Conservation (phyloP, 2,113 vertebrate genomes). For the Galemys pyrenaicus region DNA sequence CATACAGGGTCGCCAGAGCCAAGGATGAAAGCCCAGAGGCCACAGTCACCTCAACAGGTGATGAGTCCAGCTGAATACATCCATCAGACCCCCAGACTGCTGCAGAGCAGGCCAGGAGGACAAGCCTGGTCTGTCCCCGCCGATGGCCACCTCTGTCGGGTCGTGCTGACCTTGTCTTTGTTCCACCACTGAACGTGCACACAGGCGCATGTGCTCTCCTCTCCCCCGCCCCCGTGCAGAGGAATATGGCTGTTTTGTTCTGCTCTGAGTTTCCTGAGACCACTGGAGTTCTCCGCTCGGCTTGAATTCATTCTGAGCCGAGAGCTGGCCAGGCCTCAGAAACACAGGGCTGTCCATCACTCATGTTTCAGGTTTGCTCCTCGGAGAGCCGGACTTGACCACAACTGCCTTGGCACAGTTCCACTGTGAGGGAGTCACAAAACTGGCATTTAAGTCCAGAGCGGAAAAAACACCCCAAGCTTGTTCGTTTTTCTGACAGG, state of each 20-base stretch:
- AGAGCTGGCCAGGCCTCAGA: conserved; percentile 54
- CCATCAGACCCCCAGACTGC: not conserved
- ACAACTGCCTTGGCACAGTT: conserved; percentile 71
- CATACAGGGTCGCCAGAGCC: not conserved
- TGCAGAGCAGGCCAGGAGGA: not conserved
- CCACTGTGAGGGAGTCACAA: conserved; percentile 76
- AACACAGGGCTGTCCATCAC: conserved; percentile 54
- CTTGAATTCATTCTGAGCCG: not conserved
- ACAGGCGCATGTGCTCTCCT: too few relatives aligned
- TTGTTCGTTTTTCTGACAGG: conserved; percentile 80
- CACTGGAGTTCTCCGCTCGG: not conserved
- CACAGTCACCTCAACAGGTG: not conserved
- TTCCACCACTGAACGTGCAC: too few relatives aligned
- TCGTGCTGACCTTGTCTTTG: not conserved
- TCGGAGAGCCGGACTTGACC: conserved; percentile 52
- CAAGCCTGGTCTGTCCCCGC: not conserved
- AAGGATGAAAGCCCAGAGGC: not conserved
- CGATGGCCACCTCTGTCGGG: not conserved
- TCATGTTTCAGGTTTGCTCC: conserved; percentile 62
- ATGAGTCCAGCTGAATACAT: not conserved
- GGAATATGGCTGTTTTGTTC: not conserved
- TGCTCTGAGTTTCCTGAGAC: not conserved
- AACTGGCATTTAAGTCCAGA: conserved; percentile 79
- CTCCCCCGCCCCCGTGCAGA: not conserved
- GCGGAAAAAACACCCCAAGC: conserved; percentile 79